A percentile compares a stretch with the other conserved stretches of the same genome.
phyloP scores from a whole-genome alignment of 2,888 invertebrate genomes.

The Lamellibrachia columna region DNA sequence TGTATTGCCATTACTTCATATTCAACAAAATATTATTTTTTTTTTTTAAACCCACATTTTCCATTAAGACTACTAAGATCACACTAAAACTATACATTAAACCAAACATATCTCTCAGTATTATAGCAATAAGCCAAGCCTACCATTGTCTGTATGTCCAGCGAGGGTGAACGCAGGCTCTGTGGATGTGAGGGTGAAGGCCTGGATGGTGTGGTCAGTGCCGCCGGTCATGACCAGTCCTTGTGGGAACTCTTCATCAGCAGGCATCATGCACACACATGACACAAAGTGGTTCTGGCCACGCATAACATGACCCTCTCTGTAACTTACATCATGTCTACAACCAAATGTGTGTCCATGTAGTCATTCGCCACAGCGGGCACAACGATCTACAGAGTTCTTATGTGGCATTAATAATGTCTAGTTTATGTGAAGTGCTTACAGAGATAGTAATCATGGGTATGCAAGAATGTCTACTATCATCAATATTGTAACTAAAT shows the following conservation, averaged over 20 bases:
- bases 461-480: too few relatives aligned
- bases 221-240: constrained; percentile 88
- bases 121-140: not conserved
- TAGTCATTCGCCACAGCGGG: not conserved
- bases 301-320: constrained; percentile 60
- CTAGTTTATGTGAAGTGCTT: too few relatives aligned
- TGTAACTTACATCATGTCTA: constrained; percentile 64
- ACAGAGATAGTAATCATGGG: too few relatives aligned
- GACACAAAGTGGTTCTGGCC: constrained; percentile 89
- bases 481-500: too few relatives aligned
- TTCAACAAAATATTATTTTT: too few relatives aligned
- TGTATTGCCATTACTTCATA: too few relatives aligned
- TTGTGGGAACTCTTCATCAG: constrained; percentile 76
- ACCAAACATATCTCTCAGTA: too few relatives aligned
- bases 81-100: not conserved
- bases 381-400: too few relatives aligned
- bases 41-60: too few relatives aligned
- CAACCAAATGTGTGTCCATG: constrained; percentile 43
- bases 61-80: not conserved
- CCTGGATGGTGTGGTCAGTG: constrained; percentile 84
- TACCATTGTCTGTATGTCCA: constrained; percentile 81
- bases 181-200: constrained; percentile 78
- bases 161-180: constrained; percentile 76
- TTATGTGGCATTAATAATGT: too few relatives aligned
- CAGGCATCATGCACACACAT: constrained; percentile 80